Conservation (phyloP, 2,113 vertebrate species). For the Odocoileus virginianus region DNA sequence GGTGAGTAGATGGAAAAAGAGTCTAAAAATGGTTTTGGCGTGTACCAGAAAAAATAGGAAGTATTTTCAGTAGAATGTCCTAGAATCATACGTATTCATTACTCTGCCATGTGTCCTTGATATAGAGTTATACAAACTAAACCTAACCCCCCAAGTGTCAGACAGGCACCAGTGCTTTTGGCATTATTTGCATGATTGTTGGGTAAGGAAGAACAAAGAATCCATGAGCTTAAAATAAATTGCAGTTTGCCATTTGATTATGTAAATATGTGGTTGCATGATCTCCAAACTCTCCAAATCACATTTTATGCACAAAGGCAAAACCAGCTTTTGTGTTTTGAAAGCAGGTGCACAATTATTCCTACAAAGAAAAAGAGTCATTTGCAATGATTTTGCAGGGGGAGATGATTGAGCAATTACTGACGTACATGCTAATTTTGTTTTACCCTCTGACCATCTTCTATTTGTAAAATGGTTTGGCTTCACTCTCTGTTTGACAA, state of each 20-base stretch:
- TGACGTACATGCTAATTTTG: constrained; percentile 43
- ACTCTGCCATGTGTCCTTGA: constrained; percentile 41
- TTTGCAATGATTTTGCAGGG: constrained; percentile 35
- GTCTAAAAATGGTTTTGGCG: constrained; percentile 67
- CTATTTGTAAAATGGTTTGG: constrained; percentile 10
- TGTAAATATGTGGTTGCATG: constrained; percentile 58
- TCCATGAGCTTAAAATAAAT: constrained; percentile 44
- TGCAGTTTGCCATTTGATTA: constrained; percentile 61
- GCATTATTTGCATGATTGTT: constrained; percentile 41
- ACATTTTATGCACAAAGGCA: constrained; percentile 53
- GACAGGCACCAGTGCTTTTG: constrained; percentile 28
- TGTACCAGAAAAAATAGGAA: constrained; percentile 57
- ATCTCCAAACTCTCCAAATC: constrained; percentile 36
- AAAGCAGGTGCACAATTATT: constrained; percentile 66
- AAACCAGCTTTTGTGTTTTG: constrained; percentile 53
- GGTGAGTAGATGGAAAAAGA: constrained; percentile 51
- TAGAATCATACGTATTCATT: constrained; percentile 62
- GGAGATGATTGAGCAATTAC: constrained; percentile 50
- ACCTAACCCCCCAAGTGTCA: constrained; percentile 16
- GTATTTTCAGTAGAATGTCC: constrained; percentile 45
- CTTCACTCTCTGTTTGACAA: constrained; percentile 4
- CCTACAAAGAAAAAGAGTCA: constrained; percentile 40
- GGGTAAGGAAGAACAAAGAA: constrained; percentile 49
- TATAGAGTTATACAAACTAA: constrained; percentile 32
- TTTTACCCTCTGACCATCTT: constrained; percentile 37